Base-by-base conservation (phyloP, 2,113 vertebrate species). In the Verasper variegatus region DNA sequence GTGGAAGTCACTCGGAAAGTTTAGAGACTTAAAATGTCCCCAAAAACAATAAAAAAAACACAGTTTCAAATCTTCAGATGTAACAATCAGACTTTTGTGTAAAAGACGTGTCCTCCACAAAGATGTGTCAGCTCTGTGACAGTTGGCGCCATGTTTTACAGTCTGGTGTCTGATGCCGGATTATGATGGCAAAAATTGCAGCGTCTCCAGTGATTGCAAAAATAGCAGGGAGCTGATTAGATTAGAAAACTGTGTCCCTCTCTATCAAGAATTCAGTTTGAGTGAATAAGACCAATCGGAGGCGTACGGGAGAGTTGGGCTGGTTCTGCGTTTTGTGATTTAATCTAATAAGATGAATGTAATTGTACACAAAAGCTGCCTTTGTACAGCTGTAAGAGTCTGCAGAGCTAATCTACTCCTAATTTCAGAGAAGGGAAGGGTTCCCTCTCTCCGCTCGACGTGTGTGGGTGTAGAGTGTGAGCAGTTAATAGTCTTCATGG, bases 401-500 rank as follows among this genome's bases (percentile, higher is more conserved):
- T 23, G 37, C 18, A 14, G 5, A 59, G 68, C 26, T 9, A 14
- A 62, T 70, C 24, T 74, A 2, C 31, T 45, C 18, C 45, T 68
- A n/a, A 57, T 62, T 65, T 82, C 31, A 68, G 54, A 42, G 15
- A 24, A 64, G 49, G 14, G 68, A 7, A 37, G 2, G 31, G 7
- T 74, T 65, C 12, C 58, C n/a, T 26, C 9, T 80, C 27, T 54
- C 45, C 47, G 0, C 17, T 79, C 17, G 0, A 4, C 17, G 49
- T 51, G 66, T 11, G 40, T 18, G 58, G 42, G 54, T 65, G 55
- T 54, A 11, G 31, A 56, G 60, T 68, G 61, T 68, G 61, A 62
- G 74, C 55, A 45, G 37, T 58, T 74, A 77, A 68, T 54, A 59
- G 54, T 58, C 35, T 35, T 73, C 24, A 10, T 35, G 63, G 56